Base-by-base conservation (phyloP, 2,888 invertebrate genomes). In the Alentia gelatinosa region DNA sequence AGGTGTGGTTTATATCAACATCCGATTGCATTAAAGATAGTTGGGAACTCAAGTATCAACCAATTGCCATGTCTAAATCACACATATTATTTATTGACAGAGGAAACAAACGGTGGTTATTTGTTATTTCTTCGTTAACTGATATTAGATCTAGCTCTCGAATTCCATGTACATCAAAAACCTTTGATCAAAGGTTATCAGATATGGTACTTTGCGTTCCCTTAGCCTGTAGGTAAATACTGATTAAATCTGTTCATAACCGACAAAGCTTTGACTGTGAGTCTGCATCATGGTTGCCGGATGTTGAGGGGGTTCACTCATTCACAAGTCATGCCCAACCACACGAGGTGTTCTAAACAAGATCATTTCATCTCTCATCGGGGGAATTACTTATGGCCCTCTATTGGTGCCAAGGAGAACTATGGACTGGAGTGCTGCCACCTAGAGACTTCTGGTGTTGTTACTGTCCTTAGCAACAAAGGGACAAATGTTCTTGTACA, bases 401-500 rank as follows among this genome's bases (percentile, higher is more conserved):
- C 68, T 68, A 68, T 26, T 68, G 68, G 68, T 68, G 68, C 68
- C n/a, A 68, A 68, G 0, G n/a, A 68, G 68, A 63, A 68, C 68
- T 68, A 68, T 26, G 23, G 33, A 68, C 68, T 68, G 30, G 68
- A 68, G 5, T 68, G 68, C 68, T 68, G 68, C 68, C 68, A 68
- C 68, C 68, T 68, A 68, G 68, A 26, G 68, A 68, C 23, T 68
- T 30, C 68, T 68, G 68, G 68, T 68, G 68, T 68, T 68, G 68
- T 68, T 68, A 68, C 68, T 68, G 68, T 68, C 68, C 68, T 68
- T 30, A 15, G 33, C 68, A 68, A 30, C 26, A 30, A 15, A 30
- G 68, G 68, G 68, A 9, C 26, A 30, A 68, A 68, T 68, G 68
- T 68, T 68, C 83, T 40, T 83, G 83, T 83, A 40, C 83, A 83